These are phyloP conservation scores for Invenusta paracnida DNA, from an alignment of 2,888 invertebrate genomes.

Conservation along the genomic window DNA sequence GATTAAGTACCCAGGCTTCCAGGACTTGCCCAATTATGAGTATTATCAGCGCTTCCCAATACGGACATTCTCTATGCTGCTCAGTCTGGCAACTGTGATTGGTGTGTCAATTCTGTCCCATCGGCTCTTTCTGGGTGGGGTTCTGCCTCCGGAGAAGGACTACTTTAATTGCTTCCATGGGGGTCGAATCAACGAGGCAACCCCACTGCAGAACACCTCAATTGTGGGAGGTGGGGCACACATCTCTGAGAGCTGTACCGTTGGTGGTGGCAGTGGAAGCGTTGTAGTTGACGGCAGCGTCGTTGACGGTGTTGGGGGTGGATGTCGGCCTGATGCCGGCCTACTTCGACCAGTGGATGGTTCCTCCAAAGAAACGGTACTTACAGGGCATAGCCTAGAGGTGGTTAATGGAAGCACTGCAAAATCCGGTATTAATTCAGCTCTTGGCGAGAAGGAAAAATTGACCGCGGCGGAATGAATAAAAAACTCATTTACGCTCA, in stretches of 20 bases:
- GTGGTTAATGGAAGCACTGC: too few relatives aligned
- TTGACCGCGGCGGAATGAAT: too few relatives aligned
- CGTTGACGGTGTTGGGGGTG: too few relatives aligned
- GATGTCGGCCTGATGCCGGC: too few relatives aligned
- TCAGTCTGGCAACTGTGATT: conserved; percentile 58
- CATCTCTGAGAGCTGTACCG: too few relatives aligned
- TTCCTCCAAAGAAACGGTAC: background rate
- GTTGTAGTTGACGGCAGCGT: too few relatives aligned
- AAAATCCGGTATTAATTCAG: too few relatives aligned
- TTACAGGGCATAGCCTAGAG: too few relatives aligned
- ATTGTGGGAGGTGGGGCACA: too few relatives aligned
- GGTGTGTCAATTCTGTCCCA: conserved; percentile 62
- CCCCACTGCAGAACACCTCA: background rate
- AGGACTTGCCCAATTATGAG: conserved; percentile 48
- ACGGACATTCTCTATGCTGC: conserved; percentile 85
- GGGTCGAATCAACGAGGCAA: background rate
- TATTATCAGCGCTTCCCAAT: conserved; percentile 81
- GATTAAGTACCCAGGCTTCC: conserved; percentile 56
- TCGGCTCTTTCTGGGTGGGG: conserved; percentile 79
- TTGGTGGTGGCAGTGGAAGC: too few relatives aligned
- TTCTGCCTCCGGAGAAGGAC: conserved; percentile 65
- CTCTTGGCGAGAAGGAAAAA: too few relatives aligned
- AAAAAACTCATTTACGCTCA: too few relatives aligned
- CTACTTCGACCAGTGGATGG: background rate
- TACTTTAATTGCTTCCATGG: background rate